Conservation (phyloP, 2,113 vertebrate species). For the Hypomesus transpacificus region DNA sequence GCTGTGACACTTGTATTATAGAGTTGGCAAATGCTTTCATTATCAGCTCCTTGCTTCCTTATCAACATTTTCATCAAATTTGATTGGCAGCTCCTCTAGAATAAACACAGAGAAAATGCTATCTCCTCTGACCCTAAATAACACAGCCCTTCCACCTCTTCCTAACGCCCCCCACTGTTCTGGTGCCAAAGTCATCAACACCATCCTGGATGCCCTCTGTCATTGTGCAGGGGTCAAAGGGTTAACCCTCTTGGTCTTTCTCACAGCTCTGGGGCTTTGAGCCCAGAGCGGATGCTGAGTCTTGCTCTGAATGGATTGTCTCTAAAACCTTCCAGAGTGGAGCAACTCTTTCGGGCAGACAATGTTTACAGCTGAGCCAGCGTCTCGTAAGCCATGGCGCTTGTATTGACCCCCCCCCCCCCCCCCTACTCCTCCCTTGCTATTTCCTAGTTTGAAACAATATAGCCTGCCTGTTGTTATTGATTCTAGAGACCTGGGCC, state of each 20-base stretch:
- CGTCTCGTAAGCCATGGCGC: constrained; percentile 57
- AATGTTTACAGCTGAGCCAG: constrained; percentile 55
- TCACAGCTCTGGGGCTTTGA: constrained; percentile 37
- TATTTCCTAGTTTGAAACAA: constrained; percentile 72
- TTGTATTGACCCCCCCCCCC: constrained; percentile 60
- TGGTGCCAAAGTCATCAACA: constrained; percentile 46
- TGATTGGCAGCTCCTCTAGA: constrained; percentile 59
- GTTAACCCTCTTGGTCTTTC: constrained; percentile 29
- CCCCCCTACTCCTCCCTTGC: constrained; percentile 57
- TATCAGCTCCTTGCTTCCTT: constrained; percentile 53
- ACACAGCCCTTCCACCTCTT: constrained; percentile 36
- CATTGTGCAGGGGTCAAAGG: constrained; percentile 38
- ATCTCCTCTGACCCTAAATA: constrained; percentile 52
- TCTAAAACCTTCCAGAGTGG: constrained; percentile 52
- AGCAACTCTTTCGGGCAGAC: constrained; percentile 41
- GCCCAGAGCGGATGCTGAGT: constrained; percentile 29
- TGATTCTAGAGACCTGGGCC: constrained; percentile 77
- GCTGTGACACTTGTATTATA: constrained; percentile 63
- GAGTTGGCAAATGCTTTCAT: constrained; percentile 62
- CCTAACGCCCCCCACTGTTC: constrained; percentile 31
- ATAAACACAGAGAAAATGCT: constrained; percentile 54
- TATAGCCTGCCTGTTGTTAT: constrained; percentile 76
- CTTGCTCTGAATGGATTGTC: constrained; percentile 46
- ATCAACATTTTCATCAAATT: constrained; percentile 67
- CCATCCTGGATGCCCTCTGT: constrained; percentile 57